Conservation (phyloP, 2,113 vertebrate genomes). For the Pseudopipra pipra region DNA sequence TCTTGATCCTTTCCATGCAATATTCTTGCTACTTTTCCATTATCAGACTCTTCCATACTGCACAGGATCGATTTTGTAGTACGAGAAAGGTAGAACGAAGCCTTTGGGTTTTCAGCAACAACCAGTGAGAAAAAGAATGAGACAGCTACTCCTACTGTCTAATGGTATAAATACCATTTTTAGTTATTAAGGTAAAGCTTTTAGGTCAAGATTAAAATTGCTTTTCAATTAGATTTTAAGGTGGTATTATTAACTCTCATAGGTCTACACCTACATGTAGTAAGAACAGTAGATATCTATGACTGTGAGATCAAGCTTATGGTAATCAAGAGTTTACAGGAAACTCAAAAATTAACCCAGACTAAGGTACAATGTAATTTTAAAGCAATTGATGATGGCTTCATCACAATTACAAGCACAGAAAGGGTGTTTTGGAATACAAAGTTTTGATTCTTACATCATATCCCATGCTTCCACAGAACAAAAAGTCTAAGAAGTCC, state of each 20-base stretch:
- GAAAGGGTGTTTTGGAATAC: neutral
- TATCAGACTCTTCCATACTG: neutral
- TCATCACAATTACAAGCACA: neutral
- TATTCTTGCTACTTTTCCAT: neutral
- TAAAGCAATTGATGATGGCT: neutral
- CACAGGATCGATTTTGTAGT: neutral
- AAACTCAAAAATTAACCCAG: neutral
- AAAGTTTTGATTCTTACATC: neutral
- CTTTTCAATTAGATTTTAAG: neutral
- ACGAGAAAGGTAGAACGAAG: neutral
- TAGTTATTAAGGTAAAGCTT: neutral
- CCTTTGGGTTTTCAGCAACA: neutral
- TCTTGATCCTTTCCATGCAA: neutral
- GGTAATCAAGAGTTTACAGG: neutral
- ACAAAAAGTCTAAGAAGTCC: neutral
- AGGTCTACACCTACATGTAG: neutral
- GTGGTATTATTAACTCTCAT: neutral
- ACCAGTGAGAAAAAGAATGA: neutral
- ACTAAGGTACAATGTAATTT: neutral
- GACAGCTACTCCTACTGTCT: neutral
- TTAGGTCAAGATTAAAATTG: neutral
- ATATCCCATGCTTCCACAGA: neutral
- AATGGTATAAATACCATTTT: neutral
- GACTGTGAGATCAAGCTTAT: neutral
- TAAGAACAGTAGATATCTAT: neutral